Conservation (phyloP, 2,797 vertebrate genomes). For the Sternarchorhynchus goeldii region DNA sequence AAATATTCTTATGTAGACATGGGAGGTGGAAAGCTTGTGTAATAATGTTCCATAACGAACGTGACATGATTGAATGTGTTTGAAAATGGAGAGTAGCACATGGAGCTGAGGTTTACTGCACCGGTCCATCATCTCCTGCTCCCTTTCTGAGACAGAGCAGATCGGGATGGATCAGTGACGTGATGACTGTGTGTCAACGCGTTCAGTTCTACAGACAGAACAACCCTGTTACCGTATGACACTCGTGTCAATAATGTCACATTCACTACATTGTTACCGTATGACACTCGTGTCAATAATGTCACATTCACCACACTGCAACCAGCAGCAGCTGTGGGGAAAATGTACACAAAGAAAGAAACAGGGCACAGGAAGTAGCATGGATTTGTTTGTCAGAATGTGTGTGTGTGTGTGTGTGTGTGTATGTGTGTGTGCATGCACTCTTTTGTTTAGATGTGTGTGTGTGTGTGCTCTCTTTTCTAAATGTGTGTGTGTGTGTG, state of each 20-base stretch:
- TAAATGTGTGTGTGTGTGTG: not conserved
- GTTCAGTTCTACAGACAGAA: slow-evolving; percentile 53
- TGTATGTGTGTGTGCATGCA: not conserved
- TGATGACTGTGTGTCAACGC: slow-evolving; percentile 52
- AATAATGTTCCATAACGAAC: slow-evolving; percentile 47
- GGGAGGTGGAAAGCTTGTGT: slow-evolving; percentile 34
- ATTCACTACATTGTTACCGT: slow-evolving; percentile 43
- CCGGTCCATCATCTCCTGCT: not conserved
- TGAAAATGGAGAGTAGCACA: slow-evolving; percentile 52
- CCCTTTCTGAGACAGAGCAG: slow-evolving; percentile 45
- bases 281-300: slow-evolving; percentile 64
- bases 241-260: slow-evolving; percentile 62
- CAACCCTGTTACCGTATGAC: slow-evolving; percentile 60
- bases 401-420: not conserved
- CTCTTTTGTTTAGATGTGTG: too few relatives aligned
- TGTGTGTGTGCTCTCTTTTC: slow-evolving; percentile 30
- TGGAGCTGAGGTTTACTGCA: slow-evolving; percentile 42
- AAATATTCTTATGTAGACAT: slow-evolving; percentile 30
- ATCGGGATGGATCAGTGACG: slow-evolving; percentile 36
- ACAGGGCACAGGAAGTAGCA: slow-evolving; percentile 6
- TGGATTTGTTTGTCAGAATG: slow-evolving; percentile 29
- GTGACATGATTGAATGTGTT: slow-evolving; percentile 59
- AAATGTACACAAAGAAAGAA: slow-evolving; percentile 43
- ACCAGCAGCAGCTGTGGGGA: slow-evolving; percentile 48
- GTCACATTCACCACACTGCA: slow-evolving; percentile 51